phyloP scores from a whole-genome alignment of 2,113 vertebrate species.

The Strix aluco region DNA sequence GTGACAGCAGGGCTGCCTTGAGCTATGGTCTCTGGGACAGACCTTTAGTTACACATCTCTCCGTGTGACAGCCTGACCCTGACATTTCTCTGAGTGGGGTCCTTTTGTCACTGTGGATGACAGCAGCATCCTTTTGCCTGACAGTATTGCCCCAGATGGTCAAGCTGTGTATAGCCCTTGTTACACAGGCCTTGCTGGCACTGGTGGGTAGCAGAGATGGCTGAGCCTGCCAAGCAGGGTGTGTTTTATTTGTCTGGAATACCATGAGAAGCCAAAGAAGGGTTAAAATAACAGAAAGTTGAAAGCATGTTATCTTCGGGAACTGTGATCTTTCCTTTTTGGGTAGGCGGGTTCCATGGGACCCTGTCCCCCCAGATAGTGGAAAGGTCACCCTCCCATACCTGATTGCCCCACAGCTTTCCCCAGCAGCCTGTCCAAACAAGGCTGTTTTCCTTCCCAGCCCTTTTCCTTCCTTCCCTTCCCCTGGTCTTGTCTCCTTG shows the following conservation, averaged over 20 bases:
- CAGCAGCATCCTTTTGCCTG: neutral
- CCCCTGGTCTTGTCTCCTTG: neutral
- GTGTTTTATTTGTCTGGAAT: constrained; percentile 38
- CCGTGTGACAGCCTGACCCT: neutral
- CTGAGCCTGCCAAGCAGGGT: neutral
- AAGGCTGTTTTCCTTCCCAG: constrained; percentile 35
- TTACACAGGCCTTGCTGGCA: neutral
- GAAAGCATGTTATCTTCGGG: neutral
- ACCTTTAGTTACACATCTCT: neutral
- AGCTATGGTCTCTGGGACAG: neutral
- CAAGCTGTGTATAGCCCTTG: neutral
- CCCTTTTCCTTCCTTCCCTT: constrained; percentile 41
- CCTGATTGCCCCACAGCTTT: neutral
- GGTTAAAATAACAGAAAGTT: constrained; percentile 46
- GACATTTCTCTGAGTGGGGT: neutral
- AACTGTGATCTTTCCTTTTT: constrained; percentile 8
- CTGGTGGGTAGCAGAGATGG: neutral
- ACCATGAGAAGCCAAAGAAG: neutral
- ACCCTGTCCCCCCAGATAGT: neutral
- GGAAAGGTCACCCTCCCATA: constrained; percentile 28
- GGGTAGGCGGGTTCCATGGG: neutral
- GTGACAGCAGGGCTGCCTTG: fast-evolving
- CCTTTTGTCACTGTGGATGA: neutral
- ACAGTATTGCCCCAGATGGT: neutral
- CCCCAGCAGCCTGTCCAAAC: neutral